These are phyloP conservation scores for Dermochelys coriacea DNA, from an alignment of 2,797 vertebrate species.

Conservation along the genomic window DNA sequence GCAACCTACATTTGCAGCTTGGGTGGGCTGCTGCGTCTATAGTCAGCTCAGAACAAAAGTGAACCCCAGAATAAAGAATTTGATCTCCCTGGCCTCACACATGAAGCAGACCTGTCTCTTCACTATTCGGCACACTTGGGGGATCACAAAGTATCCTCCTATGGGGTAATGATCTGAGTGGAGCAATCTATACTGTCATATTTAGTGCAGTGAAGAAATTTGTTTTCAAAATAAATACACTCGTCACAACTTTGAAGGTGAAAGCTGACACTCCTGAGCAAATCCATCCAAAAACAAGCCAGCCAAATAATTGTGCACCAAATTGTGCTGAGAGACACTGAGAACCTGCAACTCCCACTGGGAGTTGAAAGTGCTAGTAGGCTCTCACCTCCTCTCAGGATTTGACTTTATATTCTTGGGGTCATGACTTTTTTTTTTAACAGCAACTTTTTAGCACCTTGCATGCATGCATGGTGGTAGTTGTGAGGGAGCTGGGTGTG, in stretches of 20 bases:
- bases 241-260: slow-evolving; percentile 36
- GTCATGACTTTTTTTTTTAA: not conserved
- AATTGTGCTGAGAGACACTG: not conserved
- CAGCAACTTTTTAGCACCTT: not conserved
- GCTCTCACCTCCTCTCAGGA: not conserved
- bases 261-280: not conserved
- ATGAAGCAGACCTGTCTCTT: not conserved
- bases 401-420: not conserved
- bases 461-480: fast-evolving
- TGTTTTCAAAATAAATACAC: not conserved
- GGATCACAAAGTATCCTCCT: not conserved
- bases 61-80: slow-evolving; percentile 55
- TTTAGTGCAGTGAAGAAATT: not conserved
- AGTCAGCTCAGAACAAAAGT: slow-evolving; percentile 64
- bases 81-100: not conserved
- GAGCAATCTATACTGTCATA: not conserved
- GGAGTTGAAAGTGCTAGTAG: not conserved
- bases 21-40: slow-evolving; percentile 75
- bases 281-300: not conserved
- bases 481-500: not conserved
- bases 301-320: not conserved
- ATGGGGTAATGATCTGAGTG: not conserved
- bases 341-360: not conserved
- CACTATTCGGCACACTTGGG: not conserved
- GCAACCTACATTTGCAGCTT: slow-evolving; percentile 80